Evolutionary conservation across 1,140 invertebrate genomes (phyloP).

Genomic region (Macrobrachium rosenbergii): DNA sequence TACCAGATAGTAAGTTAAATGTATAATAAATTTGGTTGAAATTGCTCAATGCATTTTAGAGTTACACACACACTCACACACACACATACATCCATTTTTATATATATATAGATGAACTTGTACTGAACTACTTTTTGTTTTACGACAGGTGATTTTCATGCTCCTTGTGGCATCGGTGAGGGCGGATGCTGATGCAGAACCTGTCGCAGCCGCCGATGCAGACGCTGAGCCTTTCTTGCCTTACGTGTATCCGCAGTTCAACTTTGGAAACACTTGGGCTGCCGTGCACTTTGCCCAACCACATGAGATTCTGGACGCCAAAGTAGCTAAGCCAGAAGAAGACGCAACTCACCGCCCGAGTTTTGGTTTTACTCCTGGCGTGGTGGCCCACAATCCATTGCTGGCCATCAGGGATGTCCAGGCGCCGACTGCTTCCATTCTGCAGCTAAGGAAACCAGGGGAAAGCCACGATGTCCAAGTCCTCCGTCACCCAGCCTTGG

Average conservation of each 20-base stretch:
- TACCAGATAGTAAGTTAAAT: too few species aligned
- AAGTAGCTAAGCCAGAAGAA: background rate
- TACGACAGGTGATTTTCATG: too few species aligned
- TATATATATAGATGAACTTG: too few species aligned
- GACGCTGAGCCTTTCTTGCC: slow-evolving; percentile 5
- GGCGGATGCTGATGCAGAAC: slow-evolving; percentile 5
- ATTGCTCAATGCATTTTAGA: too few species aligned
- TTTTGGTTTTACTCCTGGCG: background rate
- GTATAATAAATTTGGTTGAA: too few species aligned
- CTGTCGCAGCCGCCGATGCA: background rate
- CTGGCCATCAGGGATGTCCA: slow-evolving; percentile 43
- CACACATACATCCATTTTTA: too few species aligned
- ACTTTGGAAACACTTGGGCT: slow-evolving; percentile 14
- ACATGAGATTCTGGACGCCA: slow-evolving; percentile 15
- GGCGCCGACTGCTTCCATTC: background rate
- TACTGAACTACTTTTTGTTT: too few species aligned
- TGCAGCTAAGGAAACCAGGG: background rate
- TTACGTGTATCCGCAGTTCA: background rate
- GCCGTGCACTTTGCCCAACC: slow-evolving; percentile 36
- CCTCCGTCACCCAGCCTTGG: background rate
- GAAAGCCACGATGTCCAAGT: slow-evolving; percentile 11
- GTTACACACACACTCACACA: too few species aligned
- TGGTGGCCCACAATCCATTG: slow-evolving; percentile 4
- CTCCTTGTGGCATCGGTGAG: too few species aligned
- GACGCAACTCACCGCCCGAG: background rate